phyloP scores from a whole-genome alignment of 2,113 vertebrate species.

The Apeltes quadracus region DNA sequence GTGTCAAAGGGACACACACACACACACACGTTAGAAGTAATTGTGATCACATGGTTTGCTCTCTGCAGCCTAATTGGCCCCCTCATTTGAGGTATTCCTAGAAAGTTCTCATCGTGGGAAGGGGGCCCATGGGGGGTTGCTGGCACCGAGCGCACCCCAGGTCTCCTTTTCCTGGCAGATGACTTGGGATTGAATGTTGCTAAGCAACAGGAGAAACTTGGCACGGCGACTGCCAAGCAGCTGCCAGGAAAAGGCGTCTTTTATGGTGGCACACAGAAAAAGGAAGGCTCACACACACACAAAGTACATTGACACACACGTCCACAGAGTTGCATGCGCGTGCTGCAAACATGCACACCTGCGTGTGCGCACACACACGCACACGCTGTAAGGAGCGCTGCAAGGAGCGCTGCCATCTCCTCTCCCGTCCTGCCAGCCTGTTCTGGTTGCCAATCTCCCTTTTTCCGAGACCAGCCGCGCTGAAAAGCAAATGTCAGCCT shows the following conservation, averaged over 20 bases:
- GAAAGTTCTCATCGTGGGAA: not conserved
- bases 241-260: constrained; percentile 81
- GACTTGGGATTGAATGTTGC: constrained; percentile 81
- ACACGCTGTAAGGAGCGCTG: no score
- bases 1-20: not conserved
- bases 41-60: constrained; percentile 12
- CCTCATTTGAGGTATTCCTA: not conserved
- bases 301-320: constrained; percentile 48
- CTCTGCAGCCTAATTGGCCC: not conserved
- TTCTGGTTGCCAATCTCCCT: constrained; percentile 72
- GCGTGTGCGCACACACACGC: not conserved
- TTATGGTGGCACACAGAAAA: constrained; percentile 69
- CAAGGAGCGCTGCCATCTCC: constrained; percentile 74
- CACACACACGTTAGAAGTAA: not conserved
- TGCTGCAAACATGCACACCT: constrained; percentile 36
- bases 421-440: constrained; percentile 73
- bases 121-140: constrained; percentile 41
- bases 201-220: constrained; percentile 84
- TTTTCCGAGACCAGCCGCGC: constrained; percentile 65
- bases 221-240: constrained; percentile 74
- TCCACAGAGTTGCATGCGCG: constrained; percentile 49
- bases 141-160: constrained; percentile 66
- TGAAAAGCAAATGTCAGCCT: constrained; percentile 79
- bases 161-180: constrained; percentile 72
- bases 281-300: constrained; percentile 3